A percentile compares a stretch with the other conserved stretches of the same genome.
phyloP scores from a whole-genome alignment of 1,140 invertebrate species.

The Drosophila arawakana region DNA sequence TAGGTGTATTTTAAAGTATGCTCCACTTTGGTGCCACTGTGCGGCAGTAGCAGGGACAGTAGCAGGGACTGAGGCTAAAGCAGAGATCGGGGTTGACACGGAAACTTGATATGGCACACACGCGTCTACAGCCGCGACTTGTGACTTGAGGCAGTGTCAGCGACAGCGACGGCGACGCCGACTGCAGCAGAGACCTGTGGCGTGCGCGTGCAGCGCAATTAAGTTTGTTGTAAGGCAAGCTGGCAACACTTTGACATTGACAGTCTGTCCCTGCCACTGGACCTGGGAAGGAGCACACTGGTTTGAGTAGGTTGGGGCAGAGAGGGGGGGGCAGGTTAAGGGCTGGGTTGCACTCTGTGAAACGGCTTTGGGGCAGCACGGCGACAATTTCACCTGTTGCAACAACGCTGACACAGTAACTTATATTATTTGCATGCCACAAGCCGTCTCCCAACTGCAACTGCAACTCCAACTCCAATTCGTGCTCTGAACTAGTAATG shows the following conservation, averaged over 20 bases:
- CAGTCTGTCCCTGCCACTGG: constrained; percentile 37
- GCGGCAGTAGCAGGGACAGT: neutral
- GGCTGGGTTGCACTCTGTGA: neutral
- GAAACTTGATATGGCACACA: constrained; percentile 82
- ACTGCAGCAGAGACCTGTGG: constrained; percentile 49
- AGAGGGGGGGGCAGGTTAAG: neutral
- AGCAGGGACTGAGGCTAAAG: constrained; percentile 4
- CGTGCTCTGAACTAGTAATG: neutral
- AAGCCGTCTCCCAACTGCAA: neutral
- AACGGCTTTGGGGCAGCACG: constrained; percentile 47
- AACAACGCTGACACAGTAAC: constrained; percentile 80
- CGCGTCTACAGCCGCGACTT: constrained; percentile 51
- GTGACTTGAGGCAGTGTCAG: neutral
- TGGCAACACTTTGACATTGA: constrained; percentile 80
- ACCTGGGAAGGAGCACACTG: constrained; percentile 4
- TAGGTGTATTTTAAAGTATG: too few species aligned
- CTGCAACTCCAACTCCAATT: neutral
- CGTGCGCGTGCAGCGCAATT: constrained; percentile 82
- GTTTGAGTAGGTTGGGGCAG: neutral
- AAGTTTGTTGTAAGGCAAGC: constrained; percentile 79
- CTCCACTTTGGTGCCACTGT: constrained; percentile 40
- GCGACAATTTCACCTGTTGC: constrained; percentile 83
- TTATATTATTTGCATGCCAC: constrained; percentile 80
- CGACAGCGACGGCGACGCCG: too few species aligned
- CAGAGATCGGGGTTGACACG: constrained; percentile 53